These are phyloP conservation scores for Adelges cooleyi DNA, from an alignment of 1,140 invertebrate genomes.

Conservation along the genomic window DNA sequence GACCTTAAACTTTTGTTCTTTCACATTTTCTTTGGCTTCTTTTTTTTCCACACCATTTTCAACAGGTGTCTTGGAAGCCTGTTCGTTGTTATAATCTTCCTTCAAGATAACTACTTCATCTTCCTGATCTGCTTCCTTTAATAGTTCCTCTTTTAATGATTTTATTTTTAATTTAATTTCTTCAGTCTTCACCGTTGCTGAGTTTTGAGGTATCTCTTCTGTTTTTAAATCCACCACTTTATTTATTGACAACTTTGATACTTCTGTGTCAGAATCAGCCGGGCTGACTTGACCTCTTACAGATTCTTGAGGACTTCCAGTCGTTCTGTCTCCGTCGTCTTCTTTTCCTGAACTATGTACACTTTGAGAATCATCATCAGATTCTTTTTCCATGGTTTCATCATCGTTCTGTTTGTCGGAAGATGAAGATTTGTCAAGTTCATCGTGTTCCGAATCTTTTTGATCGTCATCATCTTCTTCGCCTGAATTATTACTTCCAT, in stretches of 20 bases:
- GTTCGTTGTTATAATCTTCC: background rate
- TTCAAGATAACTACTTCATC: background rate
- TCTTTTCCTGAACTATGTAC: background rate
- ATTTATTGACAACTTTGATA: background rate
- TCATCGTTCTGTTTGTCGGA: background rate
- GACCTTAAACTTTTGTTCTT: background rate
- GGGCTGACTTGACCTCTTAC: background rate
- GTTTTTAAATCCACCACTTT: conserved; percentile 8
- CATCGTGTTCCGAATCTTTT: background rate
- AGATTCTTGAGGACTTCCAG: background rate
- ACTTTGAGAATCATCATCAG: background rate
- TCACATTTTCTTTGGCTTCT: background rate
- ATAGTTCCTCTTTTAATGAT: conserved; percentile 3
- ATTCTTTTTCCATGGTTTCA: background rate
- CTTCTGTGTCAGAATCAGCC: background rate
- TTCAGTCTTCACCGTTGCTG: background rate
- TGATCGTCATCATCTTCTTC: conserved; percentile 1
- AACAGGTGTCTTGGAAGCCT: background rate
- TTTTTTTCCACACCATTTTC: background rate
- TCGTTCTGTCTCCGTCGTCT: background rate
- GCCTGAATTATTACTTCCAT: background rate
- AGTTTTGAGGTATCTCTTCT: background rate
- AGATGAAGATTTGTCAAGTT: background rate
- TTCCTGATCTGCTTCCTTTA: background rate
- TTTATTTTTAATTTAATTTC: background rate